Evolutionary conservation across 2,797 vertebrate genomes (phyloP), one percentile per base, ranked within the genome.

Genomic region (Gambelia wislizenii): DNA sequence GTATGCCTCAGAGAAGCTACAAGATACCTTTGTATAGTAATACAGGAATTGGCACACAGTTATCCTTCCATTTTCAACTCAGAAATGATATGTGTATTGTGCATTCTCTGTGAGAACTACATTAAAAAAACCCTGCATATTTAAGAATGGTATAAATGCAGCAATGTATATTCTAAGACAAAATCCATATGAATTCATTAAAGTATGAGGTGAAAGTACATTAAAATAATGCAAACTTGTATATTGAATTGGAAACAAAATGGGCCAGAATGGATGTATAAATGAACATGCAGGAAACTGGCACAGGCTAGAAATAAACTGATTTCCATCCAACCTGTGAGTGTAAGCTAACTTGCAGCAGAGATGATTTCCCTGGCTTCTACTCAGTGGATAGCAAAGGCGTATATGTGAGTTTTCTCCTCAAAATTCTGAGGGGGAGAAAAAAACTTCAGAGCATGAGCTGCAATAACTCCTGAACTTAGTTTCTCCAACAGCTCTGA

Each of bases 401-500:
- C 27, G 30, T 30, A 10, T 67, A 4, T 67, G 30, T 20, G 30
- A 12, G 64, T 12, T 30, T 64, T 30, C 30, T 64, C 33, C 12
- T 1, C 42, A 93, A 94, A 86, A 49, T 83, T 16, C 59, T 64
- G 75, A 75, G n/a, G 54, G 1, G 82, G 8, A 83, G 22, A 33
- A 6, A 85, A 86, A 1, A 67, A 59, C 79, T 85, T 83, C 33
- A 81, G 69, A 81, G 74, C 70, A 69, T 77, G 84, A 90, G 47
- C 13, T 52, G 77, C 81, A 95, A 74, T 1, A 84, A 54, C 36
- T 2, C 85, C 39, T 76, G 1, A 59, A 47, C 80, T 20, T 22
- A 59, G 85, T 16, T 14, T 4, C 18, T 44, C 20, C 59, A 84
- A 52, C 77, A 59, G 52, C 44, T 85, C 20, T 33, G 49, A 39